Conservation (phyloP, 2,113 vertebrate genomes). For the Marmota flaviventris region DNA sequence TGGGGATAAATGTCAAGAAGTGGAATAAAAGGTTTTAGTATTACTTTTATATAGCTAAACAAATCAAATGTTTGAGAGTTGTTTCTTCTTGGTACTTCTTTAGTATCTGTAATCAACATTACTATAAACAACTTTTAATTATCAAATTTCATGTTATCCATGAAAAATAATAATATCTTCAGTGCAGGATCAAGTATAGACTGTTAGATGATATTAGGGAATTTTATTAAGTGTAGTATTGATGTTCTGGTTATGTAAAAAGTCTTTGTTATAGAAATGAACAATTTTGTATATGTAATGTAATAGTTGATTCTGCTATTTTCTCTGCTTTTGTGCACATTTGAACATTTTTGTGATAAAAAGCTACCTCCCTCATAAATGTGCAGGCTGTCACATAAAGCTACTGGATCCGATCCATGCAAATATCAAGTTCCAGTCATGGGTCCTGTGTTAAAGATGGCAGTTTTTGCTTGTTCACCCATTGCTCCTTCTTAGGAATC, state of each 20-base stretch:
- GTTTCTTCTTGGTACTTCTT: neutral
- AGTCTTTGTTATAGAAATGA: neutral
- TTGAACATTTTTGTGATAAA: conserved; percentile 1
- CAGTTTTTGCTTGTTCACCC: too few species aligned
- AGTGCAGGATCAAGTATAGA: neutral
- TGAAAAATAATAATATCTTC: neutral
- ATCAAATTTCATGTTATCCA: neutral
- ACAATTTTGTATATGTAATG: neutral
- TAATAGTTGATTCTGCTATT: neutral
- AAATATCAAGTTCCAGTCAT: too few species aligned
- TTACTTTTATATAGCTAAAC: conserved; percentile 18
- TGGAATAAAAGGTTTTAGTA: neutral
- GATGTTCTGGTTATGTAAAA: neutral
- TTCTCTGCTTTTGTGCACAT: neutral
- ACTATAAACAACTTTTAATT: neutral
- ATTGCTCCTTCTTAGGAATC: neutral
- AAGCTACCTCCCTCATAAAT: neutral
- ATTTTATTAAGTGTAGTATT: neutral
- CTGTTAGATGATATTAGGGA: neutral
- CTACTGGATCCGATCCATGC: neutral
- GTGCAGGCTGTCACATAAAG: neutral
- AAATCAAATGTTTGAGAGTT: neutral
- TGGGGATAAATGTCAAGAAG: neutral
- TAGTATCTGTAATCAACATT: neutral
- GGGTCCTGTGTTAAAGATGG: neutral